phyloP scores from a whole-genome alignment of 1,140 invertebrate species.

The Drosophila malerkotliana region DNA sequence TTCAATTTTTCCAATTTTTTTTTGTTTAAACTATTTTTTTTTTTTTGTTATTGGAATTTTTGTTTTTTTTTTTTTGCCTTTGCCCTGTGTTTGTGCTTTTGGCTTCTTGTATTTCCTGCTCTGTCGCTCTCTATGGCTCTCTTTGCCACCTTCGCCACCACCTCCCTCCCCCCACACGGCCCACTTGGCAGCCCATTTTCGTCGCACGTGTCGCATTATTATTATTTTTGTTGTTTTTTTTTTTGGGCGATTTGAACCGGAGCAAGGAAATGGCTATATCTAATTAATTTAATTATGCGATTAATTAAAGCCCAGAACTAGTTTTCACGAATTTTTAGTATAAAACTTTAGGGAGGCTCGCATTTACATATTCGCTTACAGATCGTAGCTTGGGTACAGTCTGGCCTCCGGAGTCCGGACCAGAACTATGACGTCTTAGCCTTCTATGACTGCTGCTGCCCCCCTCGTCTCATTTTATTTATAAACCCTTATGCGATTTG shows the following conservation, averaged over 20 bases:
- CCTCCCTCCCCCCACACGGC: not conserved
- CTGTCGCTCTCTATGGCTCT: not conserved
- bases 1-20: conserved; percentile 8
- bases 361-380: not conserved
- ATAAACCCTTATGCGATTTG: conserved; percentile 31
- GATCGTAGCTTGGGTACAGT: not conserved
- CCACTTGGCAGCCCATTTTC: conserved; percentile 4
- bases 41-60: conserved; percentile 35
- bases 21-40: conserved; percentile 8
- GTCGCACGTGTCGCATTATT: conserved; percentile 62
- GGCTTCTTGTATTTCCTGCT: conserved; percentile 69
- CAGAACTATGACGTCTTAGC: conserved; percentile 12
- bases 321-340: not conserved
- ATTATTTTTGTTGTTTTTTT: conserved; percentile 1
- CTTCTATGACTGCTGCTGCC: not conserved
- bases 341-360: not conserved
- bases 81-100: conserved; percentile 29
- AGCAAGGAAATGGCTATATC: conserved; percentile 7
- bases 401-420: not conserved
- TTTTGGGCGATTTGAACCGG: not conserved
- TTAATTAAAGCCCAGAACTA: conserved; percentile 21
- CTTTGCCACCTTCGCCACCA: conserved; percentile 1
- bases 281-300: conserved; percentile 57
- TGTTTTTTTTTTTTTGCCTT: conserved; percentile 2
- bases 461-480: conserved; percentile 37